Conservation (phyloP, 1,140 invertebrate genomes). For the Drosophila triauraria region DNA sequence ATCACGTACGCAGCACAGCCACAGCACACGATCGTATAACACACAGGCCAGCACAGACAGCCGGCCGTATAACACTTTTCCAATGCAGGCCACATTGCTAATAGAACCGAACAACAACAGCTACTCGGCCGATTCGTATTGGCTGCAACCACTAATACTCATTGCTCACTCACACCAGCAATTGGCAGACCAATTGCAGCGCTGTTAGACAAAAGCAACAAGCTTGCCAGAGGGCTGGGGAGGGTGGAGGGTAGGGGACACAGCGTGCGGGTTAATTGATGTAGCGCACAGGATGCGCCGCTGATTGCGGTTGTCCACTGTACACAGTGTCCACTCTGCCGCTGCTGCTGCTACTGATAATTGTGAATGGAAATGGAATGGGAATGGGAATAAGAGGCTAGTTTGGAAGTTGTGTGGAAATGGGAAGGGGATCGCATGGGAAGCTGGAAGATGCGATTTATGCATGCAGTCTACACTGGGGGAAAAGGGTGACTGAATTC, state of each 20-base stretch:
- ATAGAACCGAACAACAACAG: constrained; percentile 65
- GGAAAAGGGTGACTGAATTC: background rate
- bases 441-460: constrained; percentile 23
- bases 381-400: constrained; percentile 11
- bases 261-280: constrained; percentile 62
- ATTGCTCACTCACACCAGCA: constrained; percentile 75
- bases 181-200: constrained; percentile 79
- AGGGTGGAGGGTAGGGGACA: background rate
- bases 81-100: constrained; percentile 62
- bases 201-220: constrained; percentile 65
- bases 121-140: constrained; percentile 72
- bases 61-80: constrained; percentile 69
- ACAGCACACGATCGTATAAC: constrained; percentile 62
- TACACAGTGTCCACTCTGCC: constrained; percentile 8
- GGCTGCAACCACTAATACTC: constrained; percentile 80
- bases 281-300: constrained; percentile 65
- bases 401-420: constrained; percentile 24
- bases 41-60: constrained; percentile 9
- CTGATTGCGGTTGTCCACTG: constrained; percentile 50
- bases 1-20: constrained; percentile 39
- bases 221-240: background rate
- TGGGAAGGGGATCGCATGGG: constrained; percentile 31
- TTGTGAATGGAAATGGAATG: constrained; percentile 51
- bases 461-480: constrained; percentile 24
- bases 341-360: constrained; percentile 22